phyloP scores from a whole-genome alignment of 2,888 invertebrate species.

The Lithophane leautieri region DNA sequence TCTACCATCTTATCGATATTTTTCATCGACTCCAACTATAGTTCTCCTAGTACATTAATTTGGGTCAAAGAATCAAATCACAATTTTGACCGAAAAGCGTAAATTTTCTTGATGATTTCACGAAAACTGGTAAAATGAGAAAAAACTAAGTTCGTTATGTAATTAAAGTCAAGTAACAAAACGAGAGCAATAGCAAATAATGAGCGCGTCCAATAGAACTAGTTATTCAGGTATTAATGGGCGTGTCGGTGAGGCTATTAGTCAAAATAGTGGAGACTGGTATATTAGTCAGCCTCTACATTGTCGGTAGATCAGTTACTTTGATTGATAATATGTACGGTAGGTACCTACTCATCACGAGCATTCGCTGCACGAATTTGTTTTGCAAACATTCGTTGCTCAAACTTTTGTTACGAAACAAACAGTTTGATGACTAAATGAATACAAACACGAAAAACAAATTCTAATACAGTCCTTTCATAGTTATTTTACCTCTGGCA shows the following conservation, averaged over 20 bases:
- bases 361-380: background rate
- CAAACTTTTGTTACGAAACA: background rate
- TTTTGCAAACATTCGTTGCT: background rate
- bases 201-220: constrained; percentile 18
- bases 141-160: background rate
- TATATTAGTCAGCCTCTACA: constrained; percentile 1
- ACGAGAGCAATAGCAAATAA: constrained; percentile 12
- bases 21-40: background rate
- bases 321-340: constrained; percentile 5
- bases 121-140: background rate
- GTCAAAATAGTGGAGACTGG: constrained; percentile 15
- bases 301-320: constrained; percentile 2
- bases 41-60: background rate
- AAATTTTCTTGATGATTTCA: background rate
- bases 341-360: background rate
- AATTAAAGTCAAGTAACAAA: background rate
- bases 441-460: too few species aligned
- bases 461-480: background rate
- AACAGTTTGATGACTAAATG: background rate
- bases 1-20: background rate
- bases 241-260: constrained; percentile 17
- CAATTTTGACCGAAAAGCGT: background rate
- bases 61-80: too few species aligned
- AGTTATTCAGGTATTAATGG: constrained; percentile 13
- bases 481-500: background rate